Evolutionary conservation across 2,888 invertebrate species (phyloP).

Genomic region (Andrena dorsata): DNA sequence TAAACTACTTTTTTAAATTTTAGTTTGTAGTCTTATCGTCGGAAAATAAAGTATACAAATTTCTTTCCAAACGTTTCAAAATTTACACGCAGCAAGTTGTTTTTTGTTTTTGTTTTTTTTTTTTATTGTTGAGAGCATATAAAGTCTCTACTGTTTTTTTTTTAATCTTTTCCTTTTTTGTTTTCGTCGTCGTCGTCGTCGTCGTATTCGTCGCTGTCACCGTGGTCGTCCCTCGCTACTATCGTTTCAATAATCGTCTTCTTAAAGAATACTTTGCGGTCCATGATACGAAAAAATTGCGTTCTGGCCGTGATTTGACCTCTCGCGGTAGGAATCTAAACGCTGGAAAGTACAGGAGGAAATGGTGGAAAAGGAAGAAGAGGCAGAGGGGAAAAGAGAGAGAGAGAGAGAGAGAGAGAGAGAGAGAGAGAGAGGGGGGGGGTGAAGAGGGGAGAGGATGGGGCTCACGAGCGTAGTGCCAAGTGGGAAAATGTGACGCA

Average conservation of each 20-base stretch:
- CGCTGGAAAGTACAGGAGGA: neutral
- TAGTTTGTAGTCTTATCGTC: slow-evolving; percentile 80
- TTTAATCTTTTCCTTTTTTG: neutral
- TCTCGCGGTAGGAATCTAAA: neutral
- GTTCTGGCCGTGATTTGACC: neutral
- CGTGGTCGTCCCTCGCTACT: slow-evolving; percentile 1
- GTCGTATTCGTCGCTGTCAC: neutral
- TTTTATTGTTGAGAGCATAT: slow-evolving; percentile 1
- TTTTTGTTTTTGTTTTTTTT: slow-evolving; percentile 46
- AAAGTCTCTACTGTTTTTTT: neutral
- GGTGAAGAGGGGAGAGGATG: slow-evolving; percentile 36
- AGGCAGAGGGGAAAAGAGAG: neutral
- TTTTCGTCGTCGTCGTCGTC: slow-evolving; percentile 2
- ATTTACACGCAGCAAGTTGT: slow-evolving; percentile 21
- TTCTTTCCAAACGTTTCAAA: slow-evolving; percentile 71
- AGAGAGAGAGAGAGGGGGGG: slow-evolving; percentile 36
- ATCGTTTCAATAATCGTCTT: neutral
- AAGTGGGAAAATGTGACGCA: slow-evolving; percentile 62
- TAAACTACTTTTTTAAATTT: slow-evolving; percentile 78
- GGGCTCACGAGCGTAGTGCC: slow-evolving; percentile 62
- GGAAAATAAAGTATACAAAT: slow-evolving; percentile 79
- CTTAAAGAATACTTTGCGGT: slow-evolving; percentile 1
- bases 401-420: slow-evolving; percentile 11
- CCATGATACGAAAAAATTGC: neutral
- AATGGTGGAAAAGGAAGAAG: neutral